Evolutionary conservation across 2,113 vertebrate genomes (phyloP), one percentile per base, ranked within the genome.

Genomic region (Oplegnathus fasciatus): DNA sequence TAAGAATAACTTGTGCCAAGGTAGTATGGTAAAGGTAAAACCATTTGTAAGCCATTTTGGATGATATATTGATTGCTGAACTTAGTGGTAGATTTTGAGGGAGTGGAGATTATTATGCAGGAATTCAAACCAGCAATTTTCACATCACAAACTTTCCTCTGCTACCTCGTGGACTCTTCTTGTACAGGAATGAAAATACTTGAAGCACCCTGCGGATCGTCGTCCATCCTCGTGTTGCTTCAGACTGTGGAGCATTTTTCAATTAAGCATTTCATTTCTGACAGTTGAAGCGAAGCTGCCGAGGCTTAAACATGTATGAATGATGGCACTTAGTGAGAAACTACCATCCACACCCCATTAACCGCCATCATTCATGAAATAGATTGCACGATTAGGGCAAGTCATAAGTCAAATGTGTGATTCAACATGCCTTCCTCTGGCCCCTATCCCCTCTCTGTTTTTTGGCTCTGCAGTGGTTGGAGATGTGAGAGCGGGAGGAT

Each of bases 231-330:
- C 48, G 1, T 11, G 69, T 40, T 61, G 74, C 76, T 66, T 60
- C 50, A 75, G 77, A 88, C 84, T 77, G 55, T 62, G 64, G 78
- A 90, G 78, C 73, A 61, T 91, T 93, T 91, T 73, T 87, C 62
- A 90, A 94, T 93, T 90, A 92, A 89, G 85, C 92, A 91, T 96
- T 96, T 94, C 89, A 94, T 94, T 92, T 94, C 88, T 92, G 94
- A 90, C 93, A 92, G 90, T 84, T 88, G 91, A 94, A 86, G 88
- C 61, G 11, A 89, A 92, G 85, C 87, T 84, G 84, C 84, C 13
- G 86, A 91, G 79, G 84, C 91, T 78, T 93, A 86, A 94, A 93
- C 3, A 80, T 54, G 78, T 83, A 92, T 94, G 94, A 96, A 89
- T 91, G 92, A 94, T 95, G 93, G 94, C 89, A 93, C 91, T 95